phyloP scores from a whole-genome alignment of 1,140 invertebrate species.

The Heliconius congener region DNA sequence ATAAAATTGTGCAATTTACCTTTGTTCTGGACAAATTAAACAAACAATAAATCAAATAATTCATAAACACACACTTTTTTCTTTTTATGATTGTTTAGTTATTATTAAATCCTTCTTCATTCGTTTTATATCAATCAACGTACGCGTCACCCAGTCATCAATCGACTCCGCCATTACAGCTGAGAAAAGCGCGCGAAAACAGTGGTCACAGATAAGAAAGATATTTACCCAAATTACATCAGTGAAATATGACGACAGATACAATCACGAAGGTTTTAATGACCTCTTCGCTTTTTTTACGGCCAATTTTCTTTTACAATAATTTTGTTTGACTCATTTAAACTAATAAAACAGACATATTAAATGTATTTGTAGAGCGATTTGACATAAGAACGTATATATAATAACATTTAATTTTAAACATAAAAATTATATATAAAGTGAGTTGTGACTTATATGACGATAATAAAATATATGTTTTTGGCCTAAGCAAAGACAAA shows the following conservation, averaged over 20 bases:
- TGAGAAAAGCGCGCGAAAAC: conserved; percentile 59
- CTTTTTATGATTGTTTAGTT: not conserved
- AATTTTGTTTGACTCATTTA: not conserved
- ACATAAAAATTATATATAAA: not conserved
- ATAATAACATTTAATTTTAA: not conserved
- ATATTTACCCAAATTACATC: conserved; percentile 12
- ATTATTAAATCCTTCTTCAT: conserved; percentile 18
- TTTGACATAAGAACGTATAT: not conserved
- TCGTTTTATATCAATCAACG: conserved; percentile 47
- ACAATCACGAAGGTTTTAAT: conserved; percentile 27
- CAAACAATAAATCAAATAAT: not conserved
- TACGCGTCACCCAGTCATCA: conserved; percentile 40
- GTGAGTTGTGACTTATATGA: conserved; percentile 19
- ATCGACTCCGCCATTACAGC: conserved; percentile 48
- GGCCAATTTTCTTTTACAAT: not conserved
- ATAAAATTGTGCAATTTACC: not conserved
- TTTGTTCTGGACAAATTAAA: not conserved
- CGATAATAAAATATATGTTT: conserved; percentile 11
- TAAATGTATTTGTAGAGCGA: not conserved
- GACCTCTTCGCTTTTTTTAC: conserved; percentile 6
- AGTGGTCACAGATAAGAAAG: conserved; percentile 42
- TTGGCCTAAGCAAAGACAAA: conserved; percentile 13
- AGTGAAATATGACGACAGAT: conserved; percentile 38
- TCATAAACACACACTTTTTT: not conserved
- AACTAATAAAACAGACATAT: not conserved